Evolutionary conservation across 2,797 vertebrate genomes (phyloP).

Genomic region (Mergus octosetaceus): DNA sequence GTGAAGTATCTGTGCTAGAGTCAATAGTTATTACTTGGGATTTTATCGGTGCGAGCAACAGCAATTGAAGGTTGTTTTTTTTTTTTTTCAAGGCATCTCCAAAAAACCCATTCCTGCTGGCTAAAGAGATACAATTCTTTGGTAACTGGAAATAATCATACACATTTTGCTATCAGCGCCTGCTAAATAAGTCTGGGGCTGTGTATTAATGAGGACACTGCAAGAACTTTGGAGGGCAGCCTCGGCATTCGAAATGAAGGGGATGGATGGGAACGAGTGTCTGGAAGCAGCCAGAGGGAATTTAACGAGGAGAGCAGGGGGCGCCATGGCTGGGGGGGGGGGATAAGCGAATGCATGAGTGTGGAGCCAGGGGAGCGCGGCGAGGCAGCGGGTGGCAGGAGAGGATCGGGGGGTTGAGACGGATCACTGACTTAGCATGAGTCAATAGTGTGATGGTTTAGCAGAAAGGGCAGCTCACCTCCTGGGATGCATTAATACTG

Average conservation of each 20-base stretch:
- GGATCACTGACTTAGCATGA: conserved; percentile 66
- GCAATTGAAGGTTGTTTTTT: not conserved
- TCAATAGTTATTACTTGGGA: conserved; percentile 11
- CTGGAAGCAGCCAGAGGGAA: conserved; percentile 43
- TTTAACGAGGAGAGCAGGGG: conserved; percentile 3
- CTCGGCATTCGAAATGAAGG: conserved; percentile 34
- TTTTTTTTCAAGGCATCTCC: not conserved
- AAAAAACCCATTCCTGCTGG: not conserved
- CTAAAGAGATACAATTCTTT: conserved; percentile 47
- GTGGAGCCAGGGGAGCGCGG: conserved; percentile 28
- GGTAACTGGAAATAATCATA: conserved; percentile 55
- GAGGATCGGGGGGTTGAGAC: conserved; percentile 51
- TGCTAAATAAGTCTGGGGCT: conserved; percentile 55
- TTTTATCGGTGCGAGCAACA: conserved; percentile 37
- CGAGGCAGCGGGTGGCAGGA: conserved; percentile 24
- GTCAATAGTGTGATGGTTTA: conserved; percentile 63
- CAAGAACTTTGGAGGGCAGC: conserved; percentile 53
- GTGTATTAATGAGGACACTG: conserved; percentile 58
- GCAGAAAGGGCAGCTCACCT: conserved; percentile 65
- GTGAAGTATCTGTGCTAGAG: not conserved
- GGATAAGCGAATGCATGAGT: conserved; percentile 53
- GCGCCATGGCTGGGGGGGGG: conserved; percentile 41
- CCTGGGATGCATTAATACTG: conserved; percentile 61
- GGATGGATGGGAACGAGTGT: not conserved
- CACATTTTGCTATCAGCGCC: conserved; percentile 60